phyloP scores from a whole-genome alignment of 1,140 invertebrate genomes.

The Sinonovacula constricta region DNA sequence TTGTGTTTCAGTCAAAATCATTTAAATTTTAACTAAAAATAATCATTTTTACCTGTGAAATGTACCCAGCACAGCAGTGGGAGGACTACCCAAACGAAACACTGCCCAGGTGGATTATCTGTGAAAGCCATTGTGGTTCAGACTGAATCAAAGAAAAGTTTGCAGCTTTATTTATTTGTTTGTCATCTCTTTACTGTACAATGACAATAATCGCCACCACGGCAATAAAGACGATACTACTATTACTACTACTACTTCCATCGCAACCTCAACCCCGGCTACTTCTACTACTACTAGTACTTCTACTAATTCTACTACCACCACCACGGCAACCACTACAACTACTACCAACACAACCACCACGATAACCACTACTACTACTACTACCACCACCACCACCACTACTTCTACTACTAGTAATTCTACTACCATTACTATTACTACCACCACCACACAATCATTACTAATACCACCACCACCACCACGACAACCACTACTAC shows the following conservation, averaged over 20 bases:
- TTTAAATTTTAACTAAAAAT: no score
- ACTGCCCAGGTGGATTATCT: no score
- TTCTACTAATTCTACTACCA: slow-evolving; percentile 3
- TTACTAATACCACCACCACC: background rate
- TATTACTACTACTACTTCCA: slow-evolving; percentile 16
- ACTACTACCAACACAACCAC: background rate
- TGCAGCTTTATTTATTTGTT: no score
- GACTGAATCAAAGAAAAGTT: no score
- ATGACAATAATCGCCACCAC: background rate
- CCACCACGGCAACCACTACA: background rate
- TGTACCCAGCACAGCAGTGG: no score
- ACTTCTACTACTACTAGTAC: background rate
- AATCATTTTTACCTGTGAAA: no score
- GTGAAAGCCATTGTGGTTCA: no score
- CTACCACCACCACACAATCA: slow-evolving; percentile 1
- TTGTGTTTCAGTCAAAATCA: no score
- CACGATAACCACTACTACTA: slow-evolving; percentile 9
- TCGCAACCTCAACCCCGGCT: background rate
- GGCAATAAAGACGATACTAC: slow-evolving; percentile 16
- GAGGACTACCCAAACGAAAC: no score
- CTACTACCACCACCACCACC: slow-evolving; percentile 6
- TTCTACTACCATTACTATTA: no score
- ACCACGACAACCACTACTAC: no score
- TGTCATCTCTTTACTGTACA: no score
- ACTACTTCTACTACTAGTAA: slow-evolving; percentile 9